Percentiles rank a stretch among this genome's conserved stretches.
Evolutionary conservation across 2,113 vertebrate genomes (phyloP).

Genomic region (Brevimyrus niger): DNA sequence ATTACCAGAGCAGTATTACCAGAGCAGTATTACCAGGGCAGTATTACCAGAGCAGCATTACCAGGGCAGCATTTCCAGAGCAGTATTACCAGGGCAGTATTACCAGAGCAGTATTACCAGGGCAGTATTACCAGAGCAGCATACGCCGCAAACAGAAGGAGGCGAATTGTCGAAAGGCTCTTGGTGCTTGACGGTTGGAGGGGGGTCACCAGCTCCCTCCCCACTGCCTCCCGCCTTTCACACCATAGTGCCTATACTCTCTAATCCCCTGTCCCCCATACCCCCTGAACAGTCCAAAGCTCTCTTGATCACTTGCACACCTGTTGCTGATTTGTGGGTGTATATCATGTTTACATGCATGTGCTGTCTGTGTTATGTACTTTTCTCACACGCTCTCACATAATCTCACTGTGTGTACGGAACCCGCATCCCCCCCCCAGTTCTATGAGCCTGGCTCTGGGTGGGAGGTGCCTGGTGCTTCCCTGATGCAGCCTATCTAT

Average conservation of each 20-base stretch:
- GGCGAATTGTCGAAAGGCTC: background rate
- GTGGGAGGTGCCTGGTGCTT: background rate
- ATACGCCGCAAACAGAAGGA: conserved; percentile 47
- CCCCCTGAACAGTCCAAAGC: background rate
- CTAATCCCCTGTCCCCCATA: background rate
- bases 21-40: no score
- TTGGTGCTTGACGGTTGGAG: background rate
- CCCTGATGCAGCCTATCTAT: background rate
- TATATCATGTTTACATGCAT: background rate
- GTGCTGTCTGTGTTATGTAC: background rate
- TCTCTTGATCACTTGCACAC: background rate
- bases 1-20: no score
- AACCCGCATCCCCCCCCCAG: background rate
- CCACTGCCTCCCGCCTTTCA: background rate
- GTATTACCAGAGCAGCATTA: no score
- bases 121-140: conserved; percentile 27
- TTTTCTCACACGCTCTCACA: background rate
- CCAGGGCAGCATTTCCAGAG: no score
- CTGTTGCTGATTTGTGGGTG: background rate
- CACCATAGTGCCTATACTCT: background rate
- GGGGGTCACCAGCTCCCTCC: background rate
- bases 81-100: no score
- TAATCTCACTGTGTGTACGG: background rate
- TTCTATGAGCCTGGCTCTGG: background rate
- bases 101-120: no score